These are phyloP conservation scores for Pollimyrus isidori DNA, from an alignment of 2,113 vertebrate species.

Conservation along the genomic window DNA sequence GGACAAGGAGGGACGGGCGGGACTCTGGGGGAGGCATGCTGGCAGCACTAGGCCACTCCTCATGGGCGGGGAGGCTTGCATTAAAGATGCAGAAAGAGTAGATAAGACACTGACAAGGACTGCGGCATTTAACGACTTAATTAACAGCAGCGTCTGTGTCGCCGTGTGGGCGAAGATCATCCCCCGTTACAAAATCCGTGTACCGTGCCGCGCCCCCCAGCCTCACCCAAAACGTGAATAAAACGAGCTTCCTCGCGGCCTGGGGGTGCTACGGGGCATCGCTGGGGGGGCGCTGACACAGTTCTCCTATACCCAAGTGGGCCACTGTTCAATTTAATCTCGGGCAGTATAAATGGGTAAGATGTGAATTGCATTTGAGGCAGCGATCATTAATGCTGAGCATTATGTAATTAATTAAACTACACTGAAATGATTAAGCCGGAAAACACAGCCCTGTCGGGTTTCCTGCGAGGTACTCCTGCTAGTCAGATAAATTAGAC, in stretches of 20 bases:
- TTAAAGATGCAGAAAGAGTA: constrained; percentile 55
- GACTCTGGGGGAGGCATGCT: not conserved
- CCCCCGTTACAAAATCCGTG: not conserved
- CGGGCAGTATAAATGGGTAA: not conserved
- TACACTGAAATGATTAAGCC: constrained; percentile 4
- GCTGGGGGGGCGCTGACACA: not conserved
- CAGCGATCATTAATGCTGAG: constrained; percentile 11
- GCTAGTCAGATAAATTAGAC: not conserved
- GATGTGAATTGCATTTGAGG: constrained; percentile 4
- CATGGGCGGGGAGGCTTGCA: constrained; percentile 46
- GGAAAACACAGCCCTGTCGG: not conserved
- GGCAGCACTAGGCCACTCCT: constrained; percentile 34
- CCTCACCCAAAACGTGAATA: not conserved
- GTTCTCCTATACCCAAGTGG: not conserved
- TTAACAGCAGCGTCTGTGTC: constrained; percentile 41
- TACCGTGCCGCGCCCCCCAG: not conserved
- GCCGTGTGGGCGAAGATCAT: not conserved
- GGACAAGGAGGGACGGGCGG: not conserved
- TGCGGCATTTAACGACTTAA: constrained; percentile 47
- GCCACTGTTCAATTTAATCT: not conserved
- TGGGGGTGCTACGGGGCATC: not conserved
- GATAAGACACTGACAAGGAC: constrained; percentile 52
- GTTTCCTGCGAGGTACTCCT: not conserved
- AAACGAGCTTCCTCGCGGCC: not conserved
- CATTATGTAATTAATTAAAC: constrained; percentile 13